These are phyloP conservation scores for Fratercula arctica DNA, from an alignment of 2,797 vertebrate genomes.

Conservation along the genomic window DNA sequence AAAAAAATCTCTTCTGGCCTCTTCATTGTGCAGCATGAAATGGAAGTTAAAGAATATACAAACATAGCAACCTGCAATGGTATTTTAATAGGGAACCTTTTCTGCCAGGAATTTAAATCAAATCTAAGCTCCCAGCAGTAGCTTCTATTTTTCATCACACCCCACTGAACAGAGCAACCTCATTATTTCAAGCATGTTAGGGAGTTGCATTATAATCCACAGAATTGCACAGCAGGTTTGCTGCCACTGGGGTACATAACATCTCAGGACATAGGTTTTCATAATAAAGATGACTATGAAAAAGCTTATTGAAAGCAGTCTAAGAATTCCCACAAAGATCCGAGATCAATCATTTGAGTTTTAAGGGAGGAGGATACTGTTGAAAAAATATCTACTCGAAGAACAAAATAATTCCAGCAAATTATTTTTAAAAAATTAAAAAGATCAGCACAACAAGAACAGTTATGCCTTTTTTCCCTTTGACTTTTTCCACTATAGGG, in stretches of 20 bases:
- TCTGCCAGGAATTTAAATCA: conserved; percentile 26
- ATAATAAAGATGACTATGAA: conserved; percentile 23
- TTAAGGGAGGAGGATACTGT: background rate
- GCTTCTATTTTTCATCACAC: conserved; percentile 27
- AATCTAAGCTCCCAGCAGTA: conserved; percentile 47
- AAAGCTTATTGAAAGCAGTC: conserved; percentile 27
- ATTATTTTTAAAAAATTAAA: background rate
- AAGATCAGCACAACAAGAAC: background rate
- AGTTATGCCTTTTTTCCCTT: background rate
- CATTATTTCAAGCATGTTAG: conserved; percentile 37
- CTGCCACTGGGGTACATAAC: background rate
- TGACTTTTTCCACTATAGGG: background rate
- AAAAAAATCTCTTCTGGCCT: background rate
- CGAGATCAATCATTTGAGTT: background rate
- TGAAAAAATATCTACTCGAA: background rate
- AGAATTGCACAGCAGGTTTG: conserved; percentile 41
- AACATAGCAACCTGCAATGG: background rate
- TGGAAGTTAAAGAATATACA: background rate
- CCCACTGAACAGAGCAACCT: conserved; percentile 47
- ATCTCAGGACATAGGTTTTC: conserved; percentile 37
- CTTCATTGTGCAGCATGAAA: background rate
- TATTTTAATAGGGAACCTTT: conserved; percentile 34
- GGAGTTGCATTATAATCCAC: conserved; percentile 20
- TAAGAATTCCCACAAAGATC: background rate
- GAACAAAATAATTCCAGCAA: background rate